phyloP scores from a whole-genome alignment of 1,140 invertebrate species.

The Acarapis woodi region DNA sequence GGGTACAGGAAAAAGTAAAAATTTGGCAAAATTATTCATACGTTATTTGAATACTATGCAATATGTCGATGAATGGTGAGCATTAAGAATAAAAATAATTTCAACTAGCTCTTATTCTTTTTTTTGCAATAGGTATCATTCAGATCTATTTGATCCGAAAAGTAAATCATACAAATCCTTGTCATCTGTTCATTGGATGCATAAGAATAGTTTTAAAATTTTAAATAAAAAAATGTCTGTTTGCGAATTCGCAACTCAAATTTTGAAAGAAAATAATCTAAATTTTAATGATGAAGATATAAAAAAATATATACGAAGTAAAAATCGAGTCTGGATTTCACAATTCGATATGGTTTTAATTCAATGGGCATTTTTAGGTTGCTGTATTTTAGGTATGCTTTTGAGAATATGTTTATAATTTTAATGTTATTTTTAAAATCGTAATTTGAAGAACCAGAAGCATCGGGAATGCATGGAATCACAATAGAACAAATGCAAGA shows the following conservation, averaged over 20 bases:
- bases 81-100: too few species aligned
- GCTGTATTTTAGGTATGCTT: slow-evolving; percentile 30
- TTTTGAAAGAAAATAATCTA: too few species aligned
- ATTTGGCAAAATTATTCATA: slow-evolving; percentile 28
- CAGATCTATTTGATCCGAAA: too few species aligned
- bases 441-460: slow-evolving; percentile 28
- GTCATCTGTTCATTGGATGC: too few species aligned
- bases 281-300: too few species aligned
- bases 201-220: too few species aligned
- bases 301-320: too few species aligned
- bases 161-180: too few species aligned
- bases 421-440: slow-evolving; percentile 38
- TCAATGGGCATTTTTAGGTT: slow-evolving; percentile 36
- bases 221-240: too few species aligned
- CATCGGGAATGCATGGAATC: slow-evolving; percentile 26
- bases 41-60: slow-evolving; percentile 39
- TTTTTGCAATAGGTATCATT: too few species aligned
- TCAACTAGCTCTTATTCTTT: too few species aligned
- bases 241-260: too few species aligned
- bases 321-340: slow-evolving; percentile 22
- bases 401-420: slow-evolving; percentile 50
- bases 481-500: slow-evolving; percentile 30
- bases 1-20: slow-evolving; percentile 21
- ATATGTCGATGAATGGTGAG: slow-evolving; percentile 40
- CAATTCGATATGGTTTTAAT: slow-evolving; percentile 57